Conservation (phyloP, 2,888 invertebrate species). For the Parasteatoda lunata region DNA sequence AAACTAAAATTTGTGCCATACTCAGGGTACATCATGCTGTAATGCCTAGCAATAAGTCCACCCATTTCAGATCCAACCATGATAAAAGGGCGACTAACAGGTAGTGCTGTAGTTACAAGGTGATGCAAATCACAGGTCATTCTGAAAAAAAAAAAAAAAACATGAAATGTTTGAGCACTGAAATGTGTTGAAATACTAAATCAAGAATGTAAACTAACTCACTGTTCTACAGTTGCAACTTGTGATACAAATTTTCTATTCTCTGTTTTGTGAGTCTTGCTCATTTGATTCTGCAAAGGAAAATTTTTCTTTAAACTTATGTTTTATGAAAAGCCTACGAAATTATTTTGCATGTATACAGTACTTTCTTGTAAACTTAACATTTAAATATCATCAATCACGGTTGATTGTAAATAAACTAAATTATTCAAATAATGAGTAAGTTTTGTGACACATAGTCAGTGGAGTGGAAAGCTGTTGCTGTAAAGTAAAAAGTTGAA, state of each 20-base stretch:
- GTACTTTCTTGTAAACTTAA: neutral
- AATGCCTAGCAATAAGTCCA: conserved; percentile 52
- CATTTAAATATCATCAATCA: neutral
- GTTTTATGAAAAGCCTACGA: too few relatives aligned
- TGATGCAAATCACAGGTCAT: conserved; percentile 62
- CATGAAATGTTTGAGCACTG: too few relatives aligned
- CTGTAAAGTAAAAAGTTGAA: too few relatives aligned
- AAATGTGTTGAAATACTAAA: too few relatives aligned
- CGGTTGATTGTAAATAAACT: neutral
- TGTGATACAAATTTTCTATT: conserved; percentile 59
- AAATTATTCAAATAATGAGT: too few relatives aligned
- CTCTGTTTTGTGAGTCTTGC: conserved; percentile 32
- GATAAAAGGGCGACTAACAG: conserved; percentile 56
- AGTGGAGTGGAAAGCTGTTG: too few relatives aligned
- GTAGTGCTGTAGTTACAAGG: conserved; percentile 46
- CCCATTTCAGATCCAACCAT: conserved; percentile 62
- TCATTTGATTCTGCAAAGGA: conserved; percentile 44
- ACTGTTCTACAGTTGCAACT: conserved; percentile 58
- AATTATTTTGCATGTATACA: too few relatives aligned
- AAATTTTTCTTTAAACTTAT: neutral
- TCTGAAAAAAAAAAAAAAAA: conserved; percentile 24
- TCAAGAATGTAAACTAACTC: conserved; percentile 1
- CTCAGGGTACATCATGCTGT: conserved; percentile 53
- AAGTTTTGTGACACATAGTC: too few relatives aligned
- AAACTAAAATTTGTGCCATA: conserved; percentile 6